phyloP scores from a whole-genome alignment of 2,797 vertebrate genomes.

The Nannoperca australis region DNA sequence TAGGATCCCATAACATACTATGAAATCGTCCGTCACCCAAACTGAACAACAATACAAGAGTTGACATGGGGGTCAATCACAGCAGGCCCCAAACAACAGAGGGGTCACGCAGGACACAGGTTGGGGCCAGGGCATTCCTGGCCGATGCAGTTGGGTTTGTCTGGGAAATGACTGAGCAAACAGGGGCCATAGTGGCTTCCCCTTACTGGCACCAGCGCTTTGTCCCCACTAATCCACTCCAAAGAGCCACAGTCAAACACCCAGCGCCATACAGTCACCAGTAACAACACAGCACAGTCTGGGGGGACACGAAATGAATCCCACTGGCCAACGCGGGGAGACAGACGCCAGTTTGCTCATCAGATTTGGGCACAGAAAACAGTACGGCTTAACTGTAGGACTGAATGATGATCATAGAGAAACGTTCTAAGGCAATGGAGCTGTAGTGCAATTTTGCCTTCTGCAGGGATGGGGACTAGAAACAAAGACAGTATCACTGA shows the following conservation, averaged over 20 bases:
- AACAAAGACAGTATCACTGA: neutral
- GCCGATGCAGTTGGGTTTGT: slow-evolving; percentile 75
- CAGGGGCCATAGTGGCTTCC: slow-evolving; percentile 80
- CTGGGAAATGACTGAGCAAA: slow-evolving; percentile 84
- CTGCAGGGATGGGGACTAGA: neutral
- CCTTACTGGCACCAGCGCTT: slow-evolving; percentile 83
- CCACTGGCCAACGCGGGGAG: slow-evolving; percentile 64
- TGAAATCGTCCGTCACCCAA: slow-evolving; percentile 11
- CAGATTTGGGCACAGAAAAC: slow-evolving; percentile 61
- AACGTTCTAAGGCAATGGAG: slow-evolving; percentile 13
- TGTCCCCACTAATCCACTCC: slow-evolving; percentile 83
- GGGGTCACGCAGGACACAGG: slow-evolving; percentile 71
- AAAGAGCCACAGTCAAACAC: slow-evolving; percentile 79
- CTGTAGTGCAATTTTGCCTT: slow-evolving; percentile 19
- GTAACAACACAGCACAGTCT: slow-evolving; percentile 73
- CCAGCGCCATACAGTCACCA: slow-evolving; percentile 72
- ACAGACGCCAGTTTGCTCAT: slow-evolving; percentile 71
- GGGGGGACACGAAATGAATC: slow-evolving; percentile 65
- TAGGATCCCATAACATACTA: neutral
- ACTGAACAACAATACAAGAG: slow-evolving; percentile 40
- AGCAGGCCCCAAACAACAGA: slow-evolving; percentile 52
- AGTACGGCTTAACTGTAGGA: slow-evolving; percentile 36
- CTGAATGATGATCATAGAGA: slow-evolving; percentile 35
- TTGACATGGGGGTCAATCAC: slow-evolving; percentile 51
- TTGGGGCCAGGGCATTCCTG: slow-evolving; percentile 72